Base-by-base conservation (phyloP, 2,797 vertebrate genomes). In the Siniperca obscura region DNA sequence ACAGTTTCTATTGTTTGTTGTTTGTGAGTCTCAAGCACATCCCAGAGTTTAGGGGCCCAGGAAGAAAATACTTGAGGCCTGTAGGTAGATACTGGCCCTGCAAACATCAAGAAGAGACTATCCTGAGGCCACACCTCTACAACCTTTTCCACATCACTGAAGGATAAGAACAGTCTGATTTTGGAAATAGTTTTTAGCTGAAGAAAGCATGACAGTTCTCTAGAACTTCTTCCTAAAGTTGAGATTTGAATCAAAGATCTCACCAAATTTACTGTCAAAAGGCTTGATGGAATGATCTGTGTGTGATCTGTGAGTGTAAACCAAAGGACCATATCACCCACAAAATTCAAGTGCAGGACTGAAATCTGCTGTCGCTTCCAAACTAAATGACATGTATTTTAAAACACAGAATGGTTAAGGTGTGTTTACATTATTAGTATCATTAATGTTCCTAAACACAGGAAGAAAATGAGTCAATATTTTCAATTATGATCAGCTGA, bases 181-280 rank as follows among this genome's bases (percentile, higher is more conserved):
- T 4, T 8, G 30, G 2, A 46, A 48, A 53, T 19, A 9, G 7
- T 40, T 42, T 73, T 60, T 2, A 22, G 4, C n/a, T 50, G 6
- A 59, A 17, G 9, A 44, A 25, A 61, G 10, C 27, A 3, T 42
- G 12, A 66, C 7, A 10, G 25, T 64, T 56, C 38, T 81, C 14
- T 5, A 57, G n/a, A 69, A 27, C 3, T 36, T 36, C 36, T 7
- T 46, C 13, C 9, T 10, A 30, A 36, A 66, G 46, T 4, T 57
- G 52, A 65, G 67, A 65, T 76, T 7, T 34, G 9, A 61, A 69
- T 61, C 30, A 40, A 59, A 52, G 11, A 10, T 52, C n/a, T 60
- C 14, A 1, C 7, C 1, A 3, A 27, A 25, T 10, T 55, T n/a
- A 25, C 38, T 13, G 44, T 4, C 22, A 38, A 61, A 5, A n/a